Evolutionary conservation across 2,797 vertebrate species (phyloP).

Genomic region (Aratinga solstitialis): DNA sequence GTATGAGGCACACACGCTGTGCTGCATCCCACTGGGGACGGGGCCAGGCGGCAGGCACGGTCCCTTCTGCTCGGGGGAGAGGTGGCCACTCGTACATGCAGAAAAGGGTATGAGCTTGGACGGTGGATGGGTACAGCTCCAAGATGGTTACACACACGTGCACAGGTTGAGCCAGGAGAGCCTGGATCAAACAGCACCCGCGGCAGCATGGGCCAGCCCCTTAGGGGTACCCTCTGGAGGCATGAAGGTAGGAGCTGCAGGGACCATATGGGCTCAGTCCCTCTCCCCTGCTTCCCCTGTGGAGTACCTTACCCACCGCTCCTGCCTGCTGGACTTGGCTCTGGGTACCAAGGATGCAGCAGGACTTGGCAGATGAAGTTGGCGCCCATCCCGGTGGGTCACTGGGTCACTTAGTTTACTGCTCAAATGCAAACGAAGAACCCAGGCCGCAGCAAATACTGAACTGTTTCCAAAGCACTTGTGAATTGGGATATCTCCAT

Average conservation of each 20-base stretch:
- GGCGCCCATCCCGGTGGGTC: conserved; percentile 24
- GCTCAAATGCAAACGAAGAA: not conserved
- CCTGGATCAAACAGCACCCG: not conserved
- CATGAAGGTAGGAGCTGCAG: accelerated
- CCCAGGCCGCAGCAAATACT: not conserved
- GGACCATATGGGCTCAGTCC: not conserved
- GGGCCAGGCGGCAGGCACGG: accelerated
- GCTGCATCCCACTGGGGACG: accelerated
- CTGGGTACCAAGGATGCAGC: not conserved
- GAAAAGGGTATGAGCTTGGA: not conserved
- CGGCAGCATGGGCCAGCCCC: accelerated
- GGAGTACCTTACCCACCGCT: accelerated
- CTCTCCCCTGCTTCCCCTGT: not conserved
- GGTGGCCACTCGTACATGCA: not conserved
- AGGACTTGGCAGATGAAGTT: not conserved
- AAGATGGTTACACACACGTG: accelerated
- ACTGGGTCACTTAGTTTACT: not conserved
- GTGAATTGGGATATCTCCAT: not conserved
- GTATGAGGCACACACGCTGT: accelerated
- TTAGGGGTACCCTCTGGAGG: not conserved
- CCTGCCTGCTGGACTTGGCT: not conserved
- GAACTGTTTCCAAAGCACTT: not conserved
- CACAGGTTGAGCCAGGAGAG: not conserved
- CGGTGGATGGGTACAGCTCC: not conserved
- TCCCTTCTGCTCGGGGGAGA: not conserved